Percentiles rank a stretch among this genome's conserved stretches.
Conservation (phyloP, 2,113 vertebrate species). For the Galemys pyrenaicus region DNA sequence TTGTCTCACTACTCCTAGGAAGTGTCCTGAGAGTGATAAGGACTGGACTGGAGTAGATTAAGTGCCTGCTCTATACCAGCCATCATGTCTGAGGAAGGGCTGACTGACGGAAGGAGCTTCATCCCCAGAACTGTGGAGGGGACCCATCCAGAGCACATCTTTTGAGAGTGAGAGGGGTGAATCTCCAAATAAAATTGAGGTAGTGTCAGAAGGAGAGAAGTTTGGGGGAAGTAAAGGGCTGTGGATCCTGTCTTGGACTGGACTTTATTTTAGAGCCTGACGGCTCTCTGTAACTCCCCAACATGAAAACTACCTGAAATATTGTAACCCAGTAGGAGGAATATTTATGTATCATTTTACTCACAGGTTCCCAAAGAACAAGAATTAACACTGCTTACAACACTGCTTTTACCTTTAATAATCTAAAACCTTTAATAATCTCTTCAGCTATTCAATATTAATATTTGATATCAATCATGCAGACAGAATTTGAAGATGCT, state of each 20-base stretch:
- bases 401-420: background rate
- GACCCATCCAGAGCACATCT: background rate
- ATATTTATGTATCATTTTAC: background rate
- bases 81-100: background rate
- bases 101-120: background rate
- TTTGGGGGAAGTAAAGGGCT: background rate
- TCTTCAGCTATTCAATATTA: background rate
- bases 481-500: background rate
- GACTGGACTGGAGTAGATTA: background rate
- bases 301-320: background rate
- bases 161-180: background rate
- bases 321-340: background rate
- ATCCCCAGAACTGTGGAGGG: background rate
- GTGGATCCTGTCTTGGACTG: background rate
- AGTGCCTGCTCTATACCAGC: background rate
- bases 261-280: background rate
- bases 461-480: background rate
- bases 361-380: background rate
- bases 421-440: background rate
- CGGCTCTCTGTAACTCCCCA: background rate
- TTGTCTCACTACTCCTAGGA: background rate
- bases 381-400: background rate
- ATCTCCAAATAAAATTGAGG: background rate
- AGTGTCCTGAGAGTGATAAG: background rate
- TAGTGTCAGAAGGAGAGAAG: background rate